Evolutionary conservation across 2,797 vertebrate species (phyloP), one percentile per base, ranked within the genome.

Genomic region (Tadarida brasiliensis): DNA sequence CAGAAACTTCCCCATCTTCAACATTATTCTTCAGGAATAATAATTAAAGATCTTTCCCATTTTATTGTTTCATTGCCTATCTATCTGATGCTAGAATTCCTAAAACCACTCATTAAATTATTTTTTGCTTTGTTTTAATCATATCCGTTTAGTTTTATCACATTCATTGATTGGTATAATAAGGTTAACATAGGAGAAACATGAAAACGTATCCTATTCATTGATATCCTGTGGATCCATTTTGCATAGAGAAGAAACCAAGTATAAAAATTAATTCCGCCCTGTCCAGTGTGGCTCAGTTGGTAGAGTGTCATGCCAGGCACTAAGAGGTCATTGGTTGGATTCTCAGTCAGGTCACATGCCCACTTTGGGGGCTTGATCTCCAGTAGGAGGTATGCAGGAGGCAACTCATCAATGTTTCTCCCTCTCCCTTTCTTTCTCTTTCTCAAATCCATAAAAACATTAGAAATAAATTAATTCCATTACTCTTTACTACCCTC

Each of bases 251-350:
- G 19, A 84, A 70, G 76, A 92, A 97, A 90, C 26, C 14, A 93
- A 87, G 3, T 24, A 84, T 61, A 82, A 95, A 94, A 81, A 65
- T 90, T 54, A 83, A 76, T 59, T 90, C 39, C 49, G 10, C 39
- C 39, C 39, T 44, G 7, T 44, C 5, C 7, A 44, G 39, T 44
- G 39, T 44, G 39, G 39, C 39, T 44, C 39, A 44, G 39, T 44
- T 44, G 39, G 39, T 44, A 44, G 39, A 5, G 39, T 7, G 39
- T 44, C 39, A 44, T 44, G 5, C 39, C 39, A 44, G 39, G 39
- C 39, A 44, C 39, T 44, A 44, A 44, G 39, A 44, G 39, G 39
- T 44, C 39, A 44, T 7, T 44, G 39, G 39, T 44, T 44, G 39
- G 39, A 44, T 44, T 44, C 39, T 44, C 39, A 44, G 39, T 44